phyloP scores from a whole-genome alignment of 1,140 invertebrate species.

The Oppia nitens region DNA sequence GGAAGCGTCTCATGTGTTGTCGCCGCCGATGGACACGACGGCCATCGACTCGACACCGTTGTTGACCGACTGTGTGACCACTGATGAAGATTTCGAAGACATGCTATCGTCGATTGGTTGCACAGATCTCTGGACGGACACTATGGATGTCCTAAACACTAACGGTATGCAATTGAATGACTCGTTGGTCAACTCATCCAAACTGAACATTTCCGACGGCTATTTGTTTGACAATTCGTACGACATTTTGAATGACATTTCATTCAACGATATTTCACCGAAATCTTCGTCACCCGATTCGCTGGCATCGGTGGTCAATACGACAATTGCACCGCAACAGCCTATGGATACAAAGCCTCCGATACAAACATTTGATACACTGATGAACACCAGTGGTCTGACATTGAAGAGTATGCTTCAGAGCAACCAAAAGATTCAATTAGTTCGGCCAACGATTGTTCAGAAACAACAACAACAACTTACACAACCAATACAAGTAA shows the following conservation, averaged over 20 bases:
- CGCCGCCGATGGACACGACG: no score
- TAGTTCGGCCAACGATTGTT: constrained; percentile 5
- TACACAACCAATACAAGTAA: background rate
- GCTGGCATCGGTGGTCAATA: background rate
- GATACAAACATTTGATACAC: background rate
- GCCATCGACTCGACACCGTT: no score
- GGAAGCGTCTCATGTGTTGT: no score
- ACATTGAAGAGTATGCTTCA: background rate
- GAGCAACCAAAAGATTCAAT: constrained; percentile 3
- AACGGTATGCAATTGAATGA: background rate
- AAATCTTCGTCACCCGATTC: background rate
- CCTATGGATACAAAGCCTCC: background rate
- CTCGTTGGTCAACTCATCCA: background rate
- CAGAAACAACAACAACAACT: constrained; percentile 4
- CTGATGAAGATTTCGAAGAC: constrained; percentile 5
- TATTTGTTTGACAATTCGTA: background rate
- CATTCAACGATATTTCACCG: background rate
- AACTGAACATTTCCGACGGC: background rate
- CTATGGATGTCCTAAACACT: background rate
- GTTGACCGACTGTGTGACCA: no score
- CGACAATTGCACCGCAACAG: background rate
- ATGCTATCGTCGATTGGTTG: background rate
- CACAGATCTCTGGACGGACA: background rate
- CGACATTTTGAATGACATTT: constrained; percentile 1
- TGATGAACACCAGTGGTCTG: background rate